Conservation (phyloP, 2,113 vertebrate species). For the Actenoides lindsayi region DNA sequence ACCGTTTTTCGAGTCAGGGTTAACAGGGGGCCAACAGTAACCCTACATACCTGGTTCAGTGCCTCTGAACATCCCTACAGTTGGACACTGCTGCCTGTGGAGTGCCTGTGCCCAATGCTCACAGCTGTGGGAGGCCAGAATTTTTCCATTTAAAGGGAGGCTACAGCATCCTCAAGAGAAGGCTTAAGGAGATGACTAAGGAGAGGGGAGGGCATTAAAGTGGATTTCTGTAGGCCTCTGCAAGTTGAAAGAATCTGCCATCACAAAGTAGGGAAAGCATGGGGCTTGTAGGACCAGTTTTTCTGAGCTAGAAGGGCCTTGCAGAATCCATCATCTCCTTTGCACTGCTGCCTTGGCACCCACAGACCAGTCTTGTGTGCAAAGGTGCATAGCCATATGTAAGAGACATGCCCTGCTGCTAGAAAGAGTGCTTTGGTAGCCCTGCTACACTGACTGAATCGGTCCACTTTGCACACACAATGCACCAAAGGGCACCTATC, state of each 20-base stretch:
- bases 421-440: background rate
- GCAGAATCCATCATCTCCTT: background rate
- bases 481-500: background rate
- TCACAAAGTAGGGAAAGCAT: background rate
- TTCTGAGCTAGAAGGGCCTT: background rate
- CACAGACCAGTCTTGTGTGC: background rate
- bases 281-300: background rate
- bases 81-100: background rate
- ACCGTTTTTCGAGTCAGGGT: background rate
- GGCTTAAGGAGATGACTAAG: background rate
- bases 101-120: too few species aligned
- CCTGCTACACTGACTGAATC: background rate
- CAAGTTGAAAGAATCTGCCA: background rate
- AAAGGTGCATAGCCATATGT: too few species aligned
- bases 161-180: background rate
- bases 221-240: background rate
- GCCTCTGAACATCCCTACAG: background rate
- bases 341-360: background rate
- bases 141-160: background rate
- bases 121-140: background rate
- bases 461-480: background rate
- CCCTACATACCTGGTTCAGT: too few species aligned
- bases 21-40: too few species aligned
- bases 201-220: too few species aligned
- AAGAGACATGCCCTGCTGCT: background rate